Percentiles rank a stretch among this genome's conserved stretches.
These are phyloP conservation scores for Cerceris rybyensis DNA, from an alignment of 2,888 invertebrate genomes.

Conservation along the genomic window DNA sequence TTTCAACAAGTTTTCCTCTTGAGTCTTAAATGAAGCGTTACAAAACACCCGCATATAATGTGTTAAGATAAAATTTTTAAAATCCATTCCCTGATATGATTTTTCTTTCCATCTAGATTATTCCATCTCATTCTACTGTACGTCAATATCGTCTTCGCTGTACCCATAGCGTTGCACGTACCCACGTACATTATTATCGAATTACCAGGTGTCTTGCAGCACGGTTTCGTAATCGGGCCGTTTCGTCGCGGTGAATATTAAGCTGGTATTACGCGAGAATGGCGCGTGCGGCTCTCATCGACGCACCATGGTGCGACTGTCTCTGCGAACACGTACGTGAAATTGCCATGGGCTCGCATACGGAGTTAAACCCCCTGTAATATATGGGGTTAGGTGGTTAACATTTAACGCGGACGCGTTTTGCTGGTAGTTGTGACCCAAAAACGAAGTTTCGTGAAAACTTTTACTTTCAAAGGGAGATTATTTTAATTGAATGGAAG, in stretches of 20 bases:
- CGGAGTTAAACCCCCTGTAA: not conserved
- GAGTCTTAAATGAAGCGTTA: too few species aligned
- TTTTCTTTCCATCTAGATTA: too few species aligned
- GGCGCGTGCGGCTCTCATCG: constrained; percentile 35
- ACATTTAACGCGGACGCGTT: too few species aligned
- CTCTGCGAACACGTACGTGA: not conserved
- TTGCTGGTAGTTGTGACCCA: too few species aligned
- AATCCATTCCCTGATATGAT: too few species aligned
- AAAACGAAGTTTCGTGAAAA: too few species aligned
- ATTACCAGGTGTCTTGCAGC: constrained; percentile 68
- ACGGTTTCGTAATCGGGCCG: constrained; percentile 68
- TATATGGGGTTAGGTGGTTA: too few species aligned
- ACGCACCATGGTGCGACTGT: not conserved
- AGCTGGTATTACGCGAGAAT: constrained; percentile 65
- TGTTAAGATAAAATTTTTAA: not conserved
- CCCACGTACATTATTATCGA: constrained; percentile 67
- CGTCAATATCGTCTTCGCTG: not conserved
- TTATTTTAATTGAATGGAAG: too few species aligned
- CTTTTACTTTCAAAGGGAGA: too few species aligned
- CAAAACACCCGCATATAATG: too few species aligned
- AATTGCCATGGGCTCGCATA: not conserved
- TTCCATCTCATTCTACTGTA: not conserved
- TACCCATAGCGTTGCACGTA: constrained; percentile 25
- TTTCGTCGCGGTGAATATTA: constrained; percentile 71
- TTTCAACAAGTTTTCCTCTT: too few species aligned